These are phyloP conservation scores for Choloepus hoffmanni DNA, from an alignment of 2,113 vertebrate genomes.

Conservation along the genomic window DNA sequence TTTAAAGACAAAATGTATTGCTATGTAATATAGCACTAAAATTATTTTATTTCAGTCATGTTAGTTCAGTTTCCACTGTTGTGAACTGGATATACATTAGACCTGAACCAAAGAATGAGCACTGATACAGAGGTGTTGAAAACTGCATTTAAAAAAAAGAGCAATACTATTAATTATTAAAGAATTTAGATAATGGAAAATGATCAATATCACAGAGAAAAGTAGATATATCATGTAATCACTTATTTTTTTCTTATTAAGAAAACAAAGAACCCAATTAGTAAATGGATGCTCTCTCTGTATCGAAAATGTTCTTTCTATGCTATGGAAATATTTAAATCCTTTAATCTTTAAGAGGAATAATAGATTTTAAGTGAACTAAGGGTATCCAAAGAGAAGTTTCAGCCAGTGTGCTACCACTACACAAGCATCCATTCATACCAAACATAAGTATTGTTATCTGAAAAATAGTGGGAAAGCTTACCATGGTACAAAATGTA, in stretches of 20 bases:
- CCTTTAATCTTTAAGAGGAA: background rate
- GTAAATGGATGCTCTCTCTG: background rate
- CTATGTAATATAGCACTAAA: background rate
- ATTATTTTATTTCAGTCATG: background rate
- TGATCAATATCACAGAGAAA: background rate
- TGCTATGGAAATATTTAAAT: background rate
- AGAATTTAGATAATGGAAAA: slow-evolving; percentile 1
- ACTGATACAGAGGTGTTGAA: background rate
- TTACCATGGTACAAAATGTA: background rate
- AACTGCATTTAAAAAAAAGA: slow-evolving; percentile 4
- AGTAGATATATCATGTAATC: background rate
- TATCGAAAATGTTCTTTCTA: slow-evolving; percentile 26
- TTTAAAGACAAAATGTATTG: slow-evolving; percentile 5
- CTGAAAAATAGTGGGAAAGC: slow-evolving; percentile 45
- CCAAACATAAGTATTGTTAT: background rate
- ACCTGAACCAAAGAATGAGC: background rate
- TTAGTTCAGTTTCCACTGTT: background rate
- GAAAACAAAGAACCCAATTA: background rate
- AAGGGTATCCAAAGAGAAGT: background rate
- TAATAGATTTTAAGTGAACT: slow-evolving; percentile 12
- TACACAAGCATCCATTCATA: background rate
- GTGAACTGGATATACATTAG: background rate
- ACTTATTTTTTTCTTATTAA: background rate
- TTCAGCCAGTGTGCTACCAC: background rate
- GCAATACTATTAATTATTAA: slow-evolving; percentile 31